Base-by-base conservation (phyloP, 2,113 vertebrate species). In the Phainopepla nitens region DNA sequence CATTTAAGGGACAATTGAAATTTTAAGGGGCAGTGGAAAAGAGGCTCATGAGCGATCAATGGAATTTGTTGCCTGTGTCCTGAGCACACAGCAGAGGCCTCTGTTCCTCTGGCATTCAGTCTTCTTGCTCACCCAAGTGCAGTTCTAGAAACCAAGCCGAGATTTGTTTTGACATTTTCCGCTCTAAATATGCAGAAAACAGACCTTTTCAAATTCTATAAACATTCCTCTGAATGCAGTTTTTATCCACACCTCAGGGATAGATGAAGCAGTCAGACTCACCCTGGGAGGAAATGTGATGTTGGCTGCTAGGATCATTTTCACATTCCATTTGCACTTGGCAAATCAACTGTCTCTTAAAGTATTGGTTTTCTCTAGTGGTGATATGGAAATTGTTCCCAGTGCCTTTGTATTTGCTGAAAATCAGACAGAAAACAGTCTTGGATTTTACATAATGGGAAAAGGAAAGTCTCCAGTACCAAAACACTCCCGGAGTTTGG, bases 111-210 rank as follows among this genome's bases (percentile, higher is more conserved):
- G 17, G 42, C 23, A 45, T 23, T 7, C 51, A 17, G 27, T 31
- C 41, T 53, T 36, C 83, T 91, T 94, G 47, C 85, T 77, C 79
- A 51, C 73, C 29, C 23, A 44, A 78, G 25, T 53, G 68, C 33
- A 36, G 3, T 51, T 71, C 56, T 62, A 23, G 65, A 72, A 77
- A 61, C 89, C 93, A 92, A 91, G 35, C 92, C 65, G 53, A 87
- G 39, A 85, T 96, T 85, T 93, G 58, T 95, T 93, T 76, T 80
- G 95, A 89, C 53, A 10, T 87, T 92, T 89, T 77, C 64, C 3
- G 20, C 92, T 95, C 70, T 66, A 93, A 96, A 96, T 81, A 31
- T 19, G 86, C 93, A 95, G 87, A 96, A 95, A 72, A 87, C 82
- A 49, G 85, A 75, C 71, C 95, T 85, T 93, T 94, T 91, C 85